These are phyloP conservation scores for Drosophila subquinaria DNA, from an alignment of 2,888 invertebrate genomes.

Conservation along the genomic window DNA sequence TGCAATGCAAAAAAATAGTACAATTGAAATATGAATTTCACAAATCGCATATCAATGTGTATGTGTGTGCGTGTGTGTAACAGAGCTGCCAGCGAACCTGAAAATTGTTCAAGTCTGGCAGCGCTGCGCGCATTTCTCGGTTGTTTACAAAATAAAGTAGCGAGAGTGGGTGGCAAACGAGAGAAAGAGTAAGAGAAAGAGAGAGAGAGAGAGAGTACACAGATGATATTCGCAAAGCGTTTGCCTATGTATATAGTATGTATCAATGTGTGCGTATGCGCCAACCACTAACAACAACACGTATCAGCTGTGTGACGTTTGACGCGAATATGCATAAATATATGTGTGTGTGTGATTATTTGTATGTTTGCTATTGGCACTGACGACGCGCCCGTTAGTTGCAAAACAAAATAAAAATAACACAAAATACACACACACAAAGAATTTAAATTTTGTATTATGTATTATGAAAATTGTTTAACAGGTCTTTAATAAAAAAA, in stretches of 20 bases:
- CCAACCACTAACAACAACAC: constrained; percentile 58
- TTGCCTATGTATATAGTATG: neutral
- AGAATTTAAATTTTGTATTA: constrained; percentile 28
- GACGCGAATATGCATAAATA: constrained; percentile 44
- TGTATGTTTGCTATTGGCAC: constrained; percentile 57
- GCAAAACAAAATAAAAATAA: constrained; percentile 61
- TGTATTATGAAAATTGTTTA: constrained; percentile 33
- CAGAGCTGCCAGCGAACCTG: constrained; percentile 58
- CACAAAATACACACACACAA: constrained; percentile 34
- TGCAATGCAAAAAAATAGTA: constrained; percentile 42
- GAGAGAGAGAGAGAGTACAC: constrained; percentile 17
- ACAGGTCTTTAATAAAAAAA: constrained; percentile 11
- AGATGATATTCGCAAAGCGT: constrained; percentile 44
- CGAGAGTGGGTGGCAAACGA: constrained; percentile 45
- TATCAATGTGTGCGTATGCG: constrained; percentile 44
- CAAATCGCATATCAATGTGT: constrained; percentile 55
- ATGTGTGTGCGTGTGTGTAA: constrained; percentile 14
- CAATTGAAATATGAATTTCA: constrained; percentile 59
- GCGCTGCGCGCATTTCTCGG: constrained; percentile 49
- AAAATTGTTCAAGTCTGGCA: constrained; percentile 57
- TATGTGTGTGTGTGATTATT: constrained; percentile 18
- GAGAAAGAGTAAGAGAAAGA: constrained; percentile 2
- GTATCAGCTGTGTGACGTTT: constrained; percentile 70
- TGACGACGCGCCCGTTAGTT: constrained; percentile 60
- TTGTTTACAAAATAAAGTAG: constrained; percentile 71